phyloP scores from a whole-genome alignment of 1,140 invertebrate species.

The Adelges cooleyi region DNA sequence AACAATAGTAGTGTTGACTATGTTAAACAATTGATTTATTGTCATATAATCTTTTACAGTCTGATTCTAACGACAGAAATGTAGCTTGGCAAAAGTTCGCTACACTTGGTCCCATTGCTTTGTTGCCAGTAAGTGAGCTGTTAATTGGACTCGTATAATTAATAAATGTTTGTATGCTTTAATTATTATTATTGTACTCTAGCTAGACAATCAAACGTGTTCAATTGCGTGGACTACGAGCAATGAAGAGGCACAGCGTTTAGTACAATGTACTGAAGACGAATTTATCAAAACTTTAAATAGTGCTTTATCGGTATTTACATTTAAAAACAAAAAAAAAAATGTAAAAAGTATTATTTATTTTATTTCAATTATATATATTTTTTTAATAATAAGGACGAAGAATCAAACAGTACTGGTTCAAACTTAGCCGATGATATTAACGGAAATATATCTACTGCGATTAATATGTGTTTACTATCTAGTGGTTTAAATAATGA shows the following conservation, averaged over 20 bases:
- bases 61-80: conserved; percentile 43
- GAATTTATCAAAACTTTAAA: conserved; percentile 86
- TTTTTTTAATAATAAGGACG: conserved; percentile 20
- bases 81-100: conserved; percentile 94
- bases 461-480: neutral
- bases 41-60: too few relatives aligned
- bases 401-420: neutral
- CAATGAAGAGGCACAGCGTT: conserved; percentile 54
- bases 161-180: conserved; percentile 31
- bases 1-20: too few relatives aligned
- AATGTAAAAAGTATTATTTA: neutral
- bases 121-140: conserved; percentile 62
- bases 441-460: neutral
- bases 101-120: conserved; percentile 77
- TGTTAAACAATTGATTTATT: too few relatives aligned
- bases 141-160: conserved; percentile 29
- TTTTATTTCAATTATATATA: neutral
- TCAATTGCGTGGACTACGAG: conserved; percentile 88
- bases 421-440: conserved; percentile 1
- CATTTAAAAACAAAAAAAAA: neutral
- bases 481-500: conserved; percentile 6
- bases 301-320: conserved; percentile 52
- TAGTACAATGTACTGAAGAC: conserved; percentile 57
- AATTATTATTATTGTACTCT: conserved; percentile 28
- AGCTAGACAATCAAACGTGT: conserved; percentile 59